Conservation (phyloP, 2,113 vertebrate species). For the Callaeas wilsoni region DNA sequence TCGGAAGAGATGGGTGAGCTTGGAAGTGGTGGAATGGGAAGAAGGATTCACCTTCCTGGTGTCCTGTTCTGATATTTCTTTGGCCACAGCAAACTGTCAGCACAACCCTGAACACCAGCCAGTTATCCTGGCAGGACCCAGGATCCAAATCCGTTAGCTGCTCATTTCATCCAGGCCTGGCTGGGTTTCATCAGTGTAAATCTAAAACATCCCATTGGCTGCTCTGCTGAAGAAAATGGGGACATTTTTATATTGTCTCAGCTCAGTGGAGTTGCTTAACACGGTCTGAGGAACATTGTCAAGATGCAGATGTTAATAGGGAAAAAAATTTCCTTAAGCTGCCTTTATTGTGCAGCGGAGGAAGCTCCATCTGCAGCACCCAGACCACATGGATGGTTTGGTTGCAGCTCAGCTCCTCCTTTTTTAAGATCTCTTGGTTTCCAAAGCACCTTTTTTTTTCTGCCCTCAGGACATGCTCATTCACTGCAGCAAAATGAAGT, state of each 20-base stretch:
- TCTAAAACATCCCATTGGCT: background rate
- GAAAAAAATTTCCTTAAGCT: background rate
- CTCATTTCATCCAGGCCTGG: background rate
- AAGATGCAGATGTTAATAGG: background rate
- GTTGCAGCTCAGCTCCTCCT: background rate
- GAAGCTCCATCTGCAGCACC: background rate
- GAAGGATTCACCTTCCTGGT: background rate
- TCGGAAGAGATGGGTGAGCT: background rate
- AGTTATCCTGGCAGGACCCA: background rate
- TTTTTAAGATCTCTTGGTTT: background rate
- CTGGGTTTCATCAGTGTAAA: background rate
- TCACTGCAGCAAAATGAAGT: background rate
- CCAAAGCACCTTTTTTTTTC: background rate
- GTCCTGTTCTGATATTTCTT: background rate
- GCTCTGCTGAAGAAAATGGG: background rate
- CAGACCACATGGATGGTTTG: background rate
- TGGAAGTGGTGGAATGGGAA: background rate
- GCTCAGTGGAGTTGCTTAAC: background rate
- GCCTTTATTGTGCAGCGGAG: background rate
- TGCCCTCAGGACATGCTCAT: background rate
- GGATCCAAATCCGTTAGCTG: background rate
- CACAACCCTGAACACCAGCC: background rate
- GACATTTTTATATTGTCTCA: background rate
- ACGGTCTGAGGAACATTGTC: background rate
- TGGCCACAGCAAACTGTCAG: background rate